Evolutionary conservation across 2,888 invertebrate genomes (phyloP).

Genomic region (Adelphocoris suturalis): DNA sequence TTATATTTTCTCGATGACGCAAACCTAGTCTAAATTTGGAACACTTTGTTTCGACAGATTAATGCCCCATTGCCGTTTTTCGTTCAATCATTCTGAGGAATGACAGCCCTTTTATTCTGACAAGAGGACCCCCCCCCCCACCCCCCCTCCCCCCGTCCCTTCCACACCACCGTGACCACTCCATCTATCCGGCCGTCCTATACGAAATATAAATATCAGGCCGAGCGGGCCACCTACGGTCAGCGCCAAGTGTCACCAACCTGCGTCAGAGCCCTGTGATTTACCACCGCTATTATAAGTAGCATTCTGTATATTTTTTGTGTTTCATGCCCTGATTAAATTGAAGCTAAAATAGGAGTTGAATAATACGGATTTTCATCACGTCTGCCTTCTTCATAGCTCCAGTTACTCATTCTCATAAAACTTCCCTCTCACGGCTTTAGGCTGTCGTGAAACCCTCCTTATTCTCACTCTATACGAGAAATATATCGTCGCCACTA

Average conservation of each 20-base stretch:
- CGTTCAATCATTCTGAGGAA: constrained; percentile 16
- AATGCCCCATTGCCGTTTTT: not conserved
- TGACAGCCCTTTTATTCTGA: constrained; percentile 32
- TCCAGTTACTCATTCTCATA: not conserved
- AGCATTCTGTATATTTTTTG: constrained; percentile 7
- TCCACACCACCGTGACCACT: too few species aligned
- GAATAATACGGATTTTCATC: not conserved
- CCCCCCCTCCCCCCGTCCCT: not conserved
- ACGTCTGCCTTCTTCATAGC: not conserved
- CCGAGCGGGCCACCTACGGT: not conserved
- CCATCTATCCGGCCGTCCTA: not conserved
- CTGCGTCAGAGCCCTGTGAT: constrained; percentile 52
- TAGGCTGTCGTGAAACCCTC: too few species aligned
- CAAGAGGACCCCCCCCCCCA: not conserved
- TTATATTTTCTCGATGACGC: not conserved
- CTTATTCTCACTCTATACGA: too few species aligned
- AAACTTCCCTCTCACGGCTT: too few species aligned
- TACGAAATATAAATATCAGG: constrained; percentile 24
- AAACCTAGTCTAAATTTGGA: not conserved
- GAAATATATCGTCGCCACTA: too few species aligned
- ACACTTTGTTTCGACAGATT: not conserved
- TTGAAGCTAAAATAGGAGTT: not conserved
- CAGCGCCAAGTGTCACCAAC: constrained; percentile 52
- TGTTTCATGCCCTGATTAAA: constrained; percentile 38
- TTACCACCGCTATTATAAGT: constrained; percentile 47